These are phyloP conservation scores for Meleagris gallopavo DNA, from an alignment of 2,113 vertebrate genomes.

Conservation along the genomic window DNA sequence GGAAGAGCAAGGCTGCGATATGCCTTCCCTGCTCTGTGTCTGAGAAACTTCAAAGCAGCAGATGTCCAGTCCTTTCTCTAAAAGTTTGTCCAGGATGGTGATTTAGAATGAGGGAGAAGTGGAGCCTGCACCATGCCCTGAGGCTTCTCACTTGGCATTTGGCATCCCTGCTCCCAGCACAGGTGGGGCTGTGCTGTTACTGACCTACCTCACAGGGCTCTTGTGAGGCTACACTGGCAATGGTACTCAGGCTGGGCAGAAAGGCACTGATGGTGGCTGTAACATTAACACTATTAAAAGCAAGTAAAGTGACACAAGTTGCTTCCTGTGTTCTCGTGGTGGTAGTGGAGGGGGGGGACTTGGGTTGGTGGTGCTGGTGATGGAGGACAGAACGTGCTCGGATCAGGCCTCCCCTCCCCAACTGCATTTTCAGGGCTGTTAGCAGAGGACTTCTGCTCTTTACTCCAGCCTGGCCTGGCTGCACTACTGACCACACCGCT, in stretches of 20 bases:
- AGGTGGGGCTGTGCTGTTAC: background rate
- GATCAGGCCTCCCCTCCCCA: background rate
- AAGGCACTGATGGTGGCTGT: background rate
- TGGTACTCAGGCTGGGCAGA: accelerated
- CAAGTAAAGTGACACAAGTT: background rate
- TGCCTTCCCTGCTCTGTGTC: background rate
- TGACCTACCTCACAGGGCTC: constrained; percentile 33
- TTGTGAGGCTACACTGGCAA: constrained; percentile 18
- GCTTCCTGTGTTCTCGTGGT: background rate
- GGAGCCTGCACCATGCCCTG: background rate
- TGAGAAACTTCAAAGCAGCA: background rate
- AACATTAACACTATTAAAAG: constrained; percentile 66
- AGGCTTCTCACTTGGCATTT: background rate
- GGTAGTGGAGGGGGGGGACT: accelerated
- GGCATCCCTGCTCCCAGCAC: background rate
- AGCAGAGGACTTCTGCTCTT: background rate
- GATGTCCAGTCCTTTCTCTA: no score
- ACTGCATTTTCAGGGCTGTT: background rate
- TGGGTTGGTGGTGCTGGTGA: accelerated
- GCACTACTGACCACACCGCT: background rate
- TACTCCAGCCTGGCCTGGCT: accelerated
- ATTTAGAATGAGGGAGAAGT: background rate
- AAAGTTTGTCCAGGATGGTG: background rate
- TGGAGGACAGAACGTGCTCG: accelerated
- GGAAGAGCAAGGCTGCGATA: background rate